phyloP scores from a whole-genome alignment of 1,140 invertebrate species.

The Thaumatotibia leucotreta region DNA sequence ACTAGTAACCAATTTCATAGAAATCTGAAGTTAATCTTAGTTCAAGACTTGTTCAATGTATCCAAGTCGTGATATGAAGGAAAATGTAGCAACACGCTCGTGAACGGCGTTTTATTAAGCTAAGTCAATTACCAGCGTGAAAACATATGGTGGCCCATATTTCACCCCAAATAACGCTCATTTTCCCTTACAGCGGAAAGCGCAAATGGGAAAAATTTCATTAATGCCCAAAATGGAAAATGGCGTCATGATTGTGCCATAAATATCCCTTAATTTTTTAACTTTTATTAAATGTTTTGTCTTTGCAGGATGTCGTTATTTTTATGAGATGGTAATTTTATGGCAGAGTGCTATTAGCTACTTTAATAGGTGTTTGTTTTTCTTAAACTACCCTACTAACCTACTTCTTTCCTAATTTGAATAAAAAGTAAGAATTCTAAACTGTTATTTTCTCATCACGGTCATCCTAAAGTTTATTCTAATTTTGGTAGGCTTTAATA shows the following conservation, averaged over 20 bases:
- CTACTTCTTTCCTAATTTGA: too few relatives aligned
- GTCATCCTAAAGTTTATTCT: too few relatives aligned
- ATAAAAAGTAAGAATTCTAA: too few relatives aligned
- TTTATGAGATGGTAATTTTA: slow-evolving; percentile 14
- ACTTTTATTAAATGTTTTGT: slow-evolving; percentile 23
- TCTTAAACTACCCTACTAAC: background rate
- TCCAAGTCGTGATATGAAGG: background rate
- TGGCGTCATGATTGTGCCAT: slow-evolving; percentile 39
- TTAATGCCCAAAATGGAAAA: slow-evolving; percentile 34
- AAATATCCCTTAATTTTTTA: slow-evolving; percentile 48
- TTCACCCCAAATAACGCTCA: slow-evolving; percentile 52
- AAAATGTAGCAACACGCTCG: slow-evolving; percentile 18
- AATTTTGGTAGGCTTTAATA: too few relatives aligned
- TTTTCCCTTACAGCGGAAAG: slow-evolving; percentile 35
- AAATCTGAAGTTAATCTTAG: background rate
- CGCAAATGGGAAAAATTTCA: slow-evolving; percentile 49
- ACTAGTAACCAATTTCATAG: background rate
- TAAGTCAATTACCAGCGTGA: slow-evolving; percentile 53
- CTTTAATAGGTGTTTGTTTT: background rate
- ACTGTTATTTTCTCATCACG: too few relatives aligned
- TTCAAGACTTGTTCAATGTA: background rate
- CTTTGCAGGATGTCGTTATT: slow-evolving; percentile 6
- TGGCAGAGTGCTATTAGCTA: background rate
- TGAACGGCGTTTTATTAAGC: slow-evolving; percentile 58
- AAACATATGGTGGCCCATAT: slow-evolving; percentile 50